A percentile compares a stretch with the other conserved stretches of the same genome.
phyloP scores from a whole-genome alignment of 2,113 vertebrate species.

The Ctenomys sociabilis region DNA sequence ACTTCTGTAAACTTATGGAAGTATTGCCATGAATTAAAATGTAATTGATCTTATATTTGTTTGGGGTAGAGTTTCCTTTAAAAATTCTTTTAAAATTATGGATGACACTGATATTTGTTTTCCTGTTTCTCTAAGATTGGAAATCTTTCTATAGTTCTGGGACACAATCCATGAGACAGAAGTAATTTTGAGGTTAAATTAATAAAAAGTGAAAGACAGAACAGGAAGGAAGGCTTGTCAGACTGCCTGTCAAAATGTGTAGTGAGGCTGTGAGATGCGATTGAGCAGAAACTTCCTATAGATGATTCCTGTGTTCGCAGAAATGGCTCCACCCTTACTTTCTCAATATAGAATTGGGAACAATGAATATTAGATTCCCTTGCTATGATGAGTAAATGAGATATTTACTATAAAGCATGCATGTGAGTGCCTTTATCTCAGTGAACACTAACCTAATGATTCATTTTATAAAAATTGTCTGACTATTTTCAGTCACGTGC shows the following conservation, averaged over 20 bases:
- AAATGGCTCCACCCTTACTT: not conserved
- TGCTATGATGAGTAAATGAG: not conserved
- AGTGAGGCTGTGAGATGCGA: rapidly evolving
- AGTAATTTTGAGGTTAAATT: not conserved
- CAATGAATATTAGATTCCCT: not conserved
- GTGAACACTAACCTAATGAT: not conserved
- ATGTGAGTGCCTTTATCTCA: not conserved
- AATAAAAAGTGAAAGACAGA: not conserved
- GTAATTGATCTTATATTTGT: not conserved
- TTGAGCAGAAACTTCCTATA: not conserved
- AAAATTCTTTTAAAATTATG: not conserved
- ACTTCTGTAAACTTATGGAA: conserved; percentile 32
- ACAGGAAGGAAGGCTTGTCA: not conserved
- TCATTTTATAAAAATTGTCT: not conserved
- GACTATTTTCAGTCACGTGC: not conserved
- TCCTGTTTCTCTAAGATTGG: not conserved
- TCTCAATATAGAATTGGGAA: not conserved
- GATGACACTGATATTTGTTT: not conserved
- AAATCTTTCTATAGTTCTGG: not conserved
- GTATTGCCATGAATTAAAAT: not conserved
- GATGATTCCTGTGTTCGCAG: not conserved
- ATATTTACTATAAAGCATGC: not conserved
- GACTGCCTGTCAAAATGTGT: not conserved
- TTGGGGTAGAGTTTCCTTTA: not conserved
- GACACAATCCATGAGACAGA: not conserved